These are phyloP conservation scores for Crypturellus tataupa DNA, from an alignment of 2,797 vertebrate genomes.

Conservation along the genomic window DNA sequence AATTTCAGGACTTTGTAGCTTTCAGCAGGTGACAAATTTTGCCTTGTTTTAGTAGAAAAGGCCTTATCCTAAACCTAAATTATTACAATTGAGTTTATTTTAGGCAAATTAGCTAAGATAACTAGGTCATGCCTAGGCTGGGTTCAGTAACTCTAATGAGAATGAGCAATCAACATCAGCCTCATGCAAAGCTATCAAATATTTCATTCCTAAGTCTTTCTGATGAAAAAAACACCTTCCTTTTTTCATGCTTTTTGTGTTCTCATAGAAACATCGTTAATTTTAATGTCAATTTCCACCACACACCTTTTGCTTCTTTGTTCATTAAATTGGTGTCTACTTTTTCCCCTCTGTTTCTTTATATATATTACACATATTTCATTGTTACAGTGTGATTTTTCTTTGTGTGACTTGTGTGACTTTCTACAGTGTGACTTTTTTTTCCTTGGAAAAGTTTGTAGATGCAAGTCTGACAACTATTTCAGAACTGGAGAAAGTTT, in stretches of 20 bases:
- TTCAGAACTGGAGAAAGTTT: conserved; percentile 8
- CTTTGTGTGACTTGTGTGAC: too few species aligned
- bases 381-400: too few species aligned
- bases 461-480: conserved; percentile 8
- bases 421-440: not conserved
- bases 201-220: not conserved
- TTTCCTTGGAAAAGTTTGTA: conserved; percentile 1
- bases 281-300: not conserved
- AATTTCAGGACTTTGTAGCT: not conserved
- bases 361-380: too few species aligned
- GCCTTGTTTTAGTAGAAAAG: not conserved
- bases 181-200: not conserved
- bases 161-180: not conserved
- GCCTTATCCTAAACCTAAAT: not conserved
- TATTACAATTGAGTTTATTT: not conserved
- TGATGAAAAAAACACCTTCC: not conserved
- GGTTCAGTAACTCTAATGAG: not conserved
- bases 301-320: not conserved
- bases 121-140: not conserved
- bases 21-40: not conserved
- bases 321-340: not conserved
- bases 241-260: not conserved
- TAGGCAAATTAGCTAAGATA: not conserved
- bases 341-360: not conserved
- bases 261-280: not conserved